A percentile compares a stretch with the other conserved stretches of the same genome.
These are phyloP conservation scores for Phodopus roborovskii DNA, from an alignment of 2,113 vertebrate species.

Conservation along the genomic window DNA sequence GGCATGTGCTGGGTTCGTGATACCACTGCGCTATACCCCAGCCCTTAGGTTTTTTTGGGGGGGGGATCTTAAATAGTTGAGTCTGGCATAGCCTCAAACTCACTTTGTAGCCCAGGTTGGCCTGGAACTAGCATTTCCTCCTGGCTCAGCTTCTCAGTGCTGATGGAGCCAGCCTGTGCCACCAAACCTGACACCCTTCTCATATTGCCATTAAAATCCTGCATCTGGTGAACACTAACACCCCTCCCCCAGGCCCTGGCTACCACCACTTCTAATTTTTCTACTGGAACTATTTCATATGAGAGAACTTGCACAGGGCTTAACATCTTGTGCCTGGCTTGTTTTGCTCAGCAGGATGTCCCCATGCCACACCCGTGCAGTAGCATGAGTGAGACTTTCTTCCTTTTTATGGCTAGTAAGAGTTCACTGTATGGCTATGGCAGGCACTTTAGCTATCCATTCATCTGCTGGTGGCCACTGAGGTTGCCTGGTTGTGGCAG, in stretches of 20 bases:
- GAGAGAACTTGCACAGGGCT: too few species aligned
- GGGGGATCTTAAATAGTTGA: background rate
- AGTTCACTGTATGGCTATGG: accelerated
- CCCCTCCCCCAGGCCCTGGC: background rate
- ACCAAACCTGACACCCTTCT: background rate
- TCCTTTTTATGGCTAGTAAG: background rate
- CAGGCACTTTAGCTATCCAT: too few species aligned
- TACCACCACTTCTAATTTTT: background rate
- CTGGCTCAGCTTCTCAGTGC: background rate
- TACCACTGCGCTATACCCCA: background rate
- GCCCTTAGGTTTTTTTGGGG: background rate
- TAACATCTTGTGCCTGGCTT: background rate
- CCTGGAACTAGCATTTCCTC: background rate
- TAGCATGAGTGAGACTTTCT: background rate
- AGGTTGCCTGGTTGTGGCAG: background rate
- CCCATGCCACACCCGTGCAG: background rate
- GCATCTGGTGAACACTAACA: background rate
- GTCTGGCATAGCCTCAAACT: background rate
- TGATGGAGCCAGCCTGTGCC: background rate
- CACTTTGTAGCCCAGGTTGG: background rate
- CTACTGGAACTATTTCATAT: background rate
- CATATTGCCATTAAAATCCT: background rate
- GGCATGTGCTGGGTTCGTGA: background rate
- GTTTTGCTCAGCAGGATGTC: background rate
- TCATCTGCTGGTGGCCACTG: accelerated